Base-by-base conservation (phyloP, 2,113 vertebrate genomes). In the Sisor rabdophorus region DNA sequence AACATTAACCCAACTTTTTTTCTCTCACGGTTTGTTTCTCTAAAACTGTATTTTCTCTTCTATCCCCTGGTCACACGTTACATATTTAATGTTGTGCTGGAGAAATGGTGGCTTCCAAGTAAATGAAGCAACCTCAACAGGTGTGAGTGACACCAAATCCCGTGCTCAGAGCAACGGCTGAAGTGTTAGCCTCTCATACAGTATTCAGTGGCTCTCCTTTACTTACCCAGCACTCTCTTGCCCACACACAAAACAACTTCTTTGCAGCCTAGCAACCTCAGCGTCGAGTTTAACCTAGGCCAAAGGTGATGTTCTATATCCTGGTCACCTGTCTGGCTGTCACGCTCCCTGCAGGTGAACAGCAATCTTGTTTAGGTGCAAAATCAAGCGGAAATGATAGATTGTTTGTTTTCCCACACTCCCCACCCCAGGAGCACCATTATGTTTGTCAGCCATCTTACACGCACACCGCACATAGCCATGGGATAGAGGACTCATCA, bases 321-420 rank as follows among this genome's bases (percentile, higher is more conserved):
- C 85, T 84, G 82, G 80, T 74, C 83, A 83, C 85, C 90, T 86
- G 77, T 86, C 87, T 87, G 75, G 85, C 88, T 87, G 87, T 88
- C 89, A 88, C 86, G 89, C 86, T 87, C 88, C 89, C 90, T 91
- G 86, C 90, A 95, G 92, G 93, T 94, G 90, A 94, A 92, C 91
- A 88, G 90, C 87, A 90, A 90, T 91, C 90, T 85, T 89, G 79
- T 88, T 90, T 79, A 88, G 80, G 83, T 85, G 90, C 88, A 91
- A 94, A 95, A 92, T 91, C 92, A 94, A 93, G 92, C 91, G 88
- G 88, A 95, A 93, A 93, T 90, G 91, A 92, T 94, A 89, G 90
- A 94, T 91, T 93, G 91, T 94, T 95, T 93, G 92, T 93, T 93
- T 93, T 93, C 91, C 91, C 87, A 89, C 87, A 84, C 87, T 93